Evolutionary conservation across 2,113 vertebrate genomes (phyloP), one percentile per base, ranked within the genome.

Genomic region (Paedocypris sp.): DNA sequence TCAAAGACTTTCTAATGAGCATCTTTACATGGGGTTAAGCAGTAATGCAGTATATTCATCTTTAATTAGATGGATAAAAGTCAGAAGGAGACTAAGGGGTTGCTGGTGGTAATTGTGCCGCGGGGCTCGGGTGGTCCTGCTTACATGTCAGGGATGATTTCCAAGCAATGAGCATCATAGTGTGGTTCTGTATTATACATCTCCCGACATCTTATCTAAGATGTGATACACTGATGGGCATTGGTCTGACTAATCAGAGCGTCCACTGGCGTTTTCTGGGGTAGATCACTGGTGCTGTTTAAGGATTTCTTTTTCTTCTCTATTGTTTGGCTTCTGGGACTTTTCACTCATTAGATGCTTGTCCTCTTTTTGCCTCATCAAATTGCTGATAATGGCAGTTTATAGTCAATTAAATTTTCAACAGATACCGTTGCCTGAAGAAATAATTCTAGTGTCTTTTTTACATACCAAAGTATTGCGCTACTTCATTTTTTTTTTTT

Each of bases 201-300:
- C 58, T 64, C 64, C 33, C 69, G 60, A 64, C 53, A 68, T 19
- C 29, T 79, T 74, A 66, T 75, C 62, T 45, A 75, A 73, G 79
- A 83, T 74, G 68, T 72, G 80, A 80, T 82, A 80, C 80, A 75
- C 73, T 81, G 79, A 85, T 79, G 67, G 73, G 70, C 74, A 79
- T 81, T 83, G 73, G 73, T 83, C 83, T 79, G 75, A 76, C 73
- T 81, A 85, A 82, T 85, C 79, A 79, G 78, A 79, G 80, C 82
- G 79, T 79, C 75, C 75, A 83, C 47, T 73, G 73, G 73, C 81
- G 80, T 86, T 85, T 75, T 76, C 78, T 78, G 67, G 68, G 58
- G 76, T 79, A 83, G 78, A 75, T 76, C 84, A 86, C 83, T 78
- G 78, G 77, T 82, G 75, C 75, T 77, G 76, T 83, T 84, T 79